Percentiles rank a stretch among this genome's conserved stretches.
Conservation (phyloP, 2,797 vertebrate species). For the Graptemys geographica region DNA sequence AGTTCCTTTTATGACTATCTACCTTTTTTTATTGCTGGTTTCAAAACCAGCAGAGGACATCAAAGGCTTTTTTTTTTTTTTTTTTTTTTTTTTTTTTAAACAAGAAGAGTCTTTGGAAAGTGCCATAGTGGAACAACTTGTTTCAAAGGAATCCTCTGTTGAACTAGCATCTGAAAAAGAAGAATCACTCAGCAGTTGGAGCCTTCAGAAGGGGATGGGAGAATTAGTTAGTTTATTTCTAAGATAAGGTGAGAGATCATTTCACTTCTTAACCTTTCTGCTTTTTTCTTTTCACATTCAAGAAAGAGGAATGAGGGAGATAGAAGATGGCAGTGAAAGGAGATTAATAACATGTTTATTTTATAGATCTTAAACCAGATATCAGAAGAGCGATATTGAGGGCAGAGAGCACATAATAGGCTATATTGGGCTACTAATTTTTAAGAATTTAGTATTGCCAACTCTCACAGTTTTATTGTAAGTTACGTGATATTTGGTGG, state of each 20-base stretch:
- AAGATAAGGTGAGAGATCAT: not conserved
- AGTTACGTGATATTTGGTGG: too few relatives aligned
- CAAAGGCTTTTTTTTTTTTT: not conserved
- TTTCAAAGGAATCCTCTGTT: slow-evolving; percentile 14
- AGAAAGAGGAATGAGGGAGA: slow-evolving; percentile 8
- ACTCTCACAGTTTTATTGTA: not conserved
- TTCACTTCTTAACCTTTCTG: slow-evolving; percentile 22
- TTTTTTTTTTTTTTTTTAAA: too few relatives aligned
- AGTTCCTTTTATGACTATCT: not conserved
- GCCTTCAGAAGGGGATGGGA: not conserved
- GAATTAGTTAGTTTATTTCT: not conserved
- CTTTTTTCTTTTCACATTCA: not conserved
- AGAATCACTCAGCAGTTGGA: not conserved
- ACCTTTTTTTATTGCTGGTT: not conserved
- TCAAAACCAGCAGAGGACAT: not conserved
- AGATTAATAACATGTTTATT: not conserved
- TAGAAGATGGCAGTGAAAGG: not conserved
- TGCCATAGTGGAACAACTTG: not conserved
- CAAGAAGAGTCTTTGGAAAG: not conserved
- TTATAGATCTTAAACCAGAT: not conserved
- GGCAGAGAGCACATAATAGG: not conserved
- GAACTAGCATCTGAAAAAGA: not conserved
- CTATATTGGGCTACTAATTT: not conserved
- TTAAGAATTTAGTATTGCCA: not conserved
- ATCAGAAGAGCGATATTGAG: not conserved